Evolutionary conservation across 1,140 invertebrate genomes (phyloP).

Genomic region (Papilio aristodemus): DNA sequence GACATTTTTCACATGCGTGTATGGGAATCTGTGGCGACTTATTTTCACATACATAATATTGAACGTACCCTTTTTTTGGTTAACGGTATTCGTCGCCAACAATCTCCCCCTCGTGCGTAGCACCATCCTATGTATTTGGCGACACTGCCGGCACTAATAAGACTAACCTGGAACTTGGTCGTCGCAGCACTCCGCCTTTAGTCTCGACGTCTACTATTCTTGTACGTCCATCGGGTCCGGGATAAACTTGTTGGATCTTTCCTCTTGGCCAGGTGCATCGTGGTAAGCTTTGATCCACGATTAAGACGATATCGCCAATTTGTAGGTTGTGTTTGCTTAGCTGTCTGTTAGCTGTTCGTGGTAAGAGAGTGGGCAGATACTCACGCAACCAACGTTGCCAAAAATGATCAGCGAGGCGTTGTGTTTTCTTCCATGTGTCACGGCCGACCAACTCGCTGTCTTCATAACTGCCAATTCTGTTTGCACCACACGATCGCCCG

Average conservation of each 20-base stretch:
- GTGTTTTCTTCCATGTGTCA: conserved; percentile 31
- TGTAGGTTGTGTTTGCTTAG: conserved; percentile 6
- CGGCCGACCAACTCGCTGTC: not conserved
- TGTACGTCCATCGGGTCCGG: conserved; percentile 32
- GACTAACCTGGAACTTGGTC: conserved; percentile 15
- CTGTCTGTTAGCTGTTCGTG: not conserved
- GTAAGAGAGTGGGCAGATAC: conserved; percentile 35
- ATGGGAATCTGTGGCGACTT: too few relatives aligned
- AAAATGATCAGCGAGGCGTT: conserved; percentile 35
- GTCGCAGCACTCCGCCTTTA: not conserved
- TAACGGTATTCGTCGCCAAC: conserved; percentile 20
- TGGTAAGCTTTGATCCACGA: conserved; percentile 32
- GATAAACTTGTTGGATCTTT: not conserved
- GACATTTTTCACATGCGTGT: too few relatives aligned
- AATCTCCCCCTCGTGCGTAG: too few relatives aligned
- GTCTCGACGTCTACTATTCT: conserved; percentile 29
- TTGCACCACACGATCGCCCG: not conserved
- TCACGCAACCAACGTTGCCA: conserved; percentile 33
- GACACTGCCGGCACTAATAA: conserved; percentile 19
- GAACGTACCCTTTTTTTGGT: too few relatives aligned
- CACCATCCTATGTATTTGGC: conserved; percentile 23
- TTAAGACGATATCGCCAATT: conserved; percentile 30
- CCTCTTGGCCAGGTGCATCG: conserved; percentile 34
- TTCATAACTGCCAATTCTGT: not conserved
- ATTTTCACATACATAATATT: too few relatives aligned